These are phyloP conservation scores for Smithornis capensis DNA, from an alignment of 2,113 vertebrate species.

Conservation along the genomic window DNA sequence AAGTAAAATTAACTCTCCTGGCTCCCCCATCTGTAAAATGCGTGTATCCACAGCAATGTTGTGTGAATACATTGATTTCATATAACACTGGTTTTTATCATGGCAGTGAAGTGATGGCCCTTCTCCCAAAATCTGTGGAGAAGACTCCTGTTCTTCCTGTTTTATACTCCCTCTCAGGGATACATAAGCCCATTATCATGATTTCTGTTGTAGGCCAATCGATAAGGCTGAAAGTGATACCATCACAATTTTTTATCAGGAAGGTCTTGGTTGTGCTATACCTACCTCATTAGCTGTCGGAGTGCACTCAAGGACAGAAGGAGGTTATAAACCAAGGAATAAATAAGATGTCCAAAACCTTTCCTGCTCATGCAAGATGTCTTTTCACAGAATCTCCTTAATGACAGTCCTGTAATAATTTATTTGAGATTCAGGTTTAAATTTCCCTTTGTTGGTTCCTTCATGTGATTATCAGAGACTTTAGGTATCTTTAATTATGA, in stretches of 20 bases:
- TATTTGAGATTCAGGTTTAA: constrained; percentile 3
- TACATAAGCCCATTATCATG: neutral
- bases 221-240: neutral
- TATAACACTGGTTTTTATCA: neutral
- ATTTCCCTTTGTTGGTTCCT: constrained; percentile 23
- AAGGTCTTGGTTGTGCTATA: constrained; percentile 36
- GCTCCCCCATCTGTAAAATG: neutral
- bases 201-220: neutral
- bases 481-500: neutral
- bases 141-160: constrained; percentile 34
- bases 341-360: neutral
- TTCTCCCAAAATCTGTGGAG: neutral
- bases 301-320: constrained; percentile 29
- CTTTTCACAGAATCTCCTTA: neutral
- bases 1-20: neutral
- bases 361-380: neutral
- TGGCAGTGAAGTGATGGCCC: neutral
- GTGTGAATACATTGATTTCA: neutral
- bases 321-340: constrained; percentile 20
- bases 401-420: neutral
- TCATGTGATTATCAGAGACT: neutral
- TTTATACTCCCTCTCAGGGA: constrained; percentile 68
- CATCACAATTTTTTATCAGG: neutral
- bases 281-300: constrained; percentile 62
- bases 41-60: neutral